Percentiles rank a stretch among this genome's conserved stretches.
Conservation (phyloP, 2,888 invertebrate genomes). For the Philereme transversata region DNA sequence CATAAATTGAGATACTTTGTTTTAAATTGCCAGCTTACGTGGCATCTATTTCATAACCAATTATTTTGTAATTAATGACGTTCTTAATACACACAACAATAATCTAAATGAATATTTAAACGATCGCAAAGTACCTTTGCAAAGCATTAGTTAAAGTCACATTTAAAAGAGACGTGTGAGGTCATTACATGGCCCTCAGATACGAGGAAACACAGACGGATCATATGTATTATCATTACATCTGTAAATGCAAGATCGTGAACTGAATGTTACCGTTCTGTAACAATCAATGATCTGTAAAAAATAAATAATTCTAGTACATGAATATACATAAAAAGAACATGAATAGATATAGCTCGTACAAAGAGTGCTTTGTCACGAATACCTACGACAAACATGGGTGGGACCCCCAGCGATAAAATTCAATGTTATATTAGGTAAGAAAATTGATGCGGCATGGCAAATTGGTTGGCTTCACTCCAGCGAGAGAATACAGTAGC, state of each 20-base stretch:
- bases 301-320: not conserved
- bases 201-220: constrained; percentile 37
- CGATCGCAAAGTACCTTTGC: constrained; percentile 24
- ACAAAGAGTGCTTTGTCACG: not conserved
- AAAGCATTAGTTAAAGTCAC: constrained; percentile 23
- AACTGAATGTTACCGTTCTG: constrained; percentile 5
- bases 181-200: constrained; percentile 41
- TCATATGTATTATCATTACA: constrained; percentile 9
- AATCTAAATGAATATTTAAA: not conserved
- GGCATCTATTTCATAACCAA: not conserved
- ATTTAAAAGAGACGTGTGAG: constrained; percentile 41
- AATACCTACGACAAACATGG: not conserved
- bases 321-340: too few relatives aligned
- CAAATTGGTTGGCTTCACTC: constrained; percentile 66
- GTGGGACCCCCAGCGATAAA: constrained; percentile 42
- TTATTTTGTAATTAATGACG: not conserved
- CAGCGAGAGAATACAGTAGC: constrained; percentile 59
- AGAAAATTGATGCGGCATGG: constrained; percentile 62
- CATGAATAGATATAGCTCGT: not conserved
- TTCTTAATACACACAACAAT: too few relatives aligned
- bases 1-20: too few relatives aligned
- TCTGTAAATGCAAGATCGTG: constrained; percentile 13
- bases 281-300: not conserved
- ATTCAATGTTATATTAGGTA: constrained; percentile 42
- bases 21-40: not conserved